A percentile compares a stretch with the other conserved stretches of the same genome.
phyloP scores from a whole-genome alignment of 2,113 vertebrate genomes.

The Bos indicus region DNA sequence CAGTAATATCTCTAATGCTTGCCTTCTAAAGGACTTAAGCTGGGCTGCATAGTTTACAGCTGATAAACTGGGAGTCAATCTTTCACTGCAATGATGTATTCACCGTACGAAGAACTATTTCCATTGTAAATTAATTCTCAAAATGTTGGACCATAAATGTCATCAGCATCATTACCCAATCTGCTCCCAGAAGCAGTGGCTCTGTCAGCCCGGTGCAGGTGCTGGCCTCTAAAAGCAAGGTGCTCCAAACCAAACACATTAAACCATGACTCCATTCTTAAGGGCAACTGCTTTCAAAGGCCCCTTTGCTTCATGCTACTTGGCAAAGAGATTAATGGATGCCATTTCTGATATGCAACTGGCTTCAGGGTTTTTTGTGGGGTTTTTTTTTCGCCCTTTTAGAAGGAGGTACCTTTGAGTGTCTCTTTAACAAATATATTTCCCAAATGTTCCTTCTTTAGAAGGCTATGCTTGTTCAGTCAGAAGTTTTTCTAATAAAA shows the following conservation, averaged over 20 bases:
- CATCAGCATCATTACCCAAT: slow-evolving; percentile 47
- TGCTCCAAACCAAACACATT: slow-evolving; percentile 51
- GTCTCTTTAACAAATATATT: slow-evolving; percentile 42
- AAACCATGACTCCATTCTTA: slow-evolving; percentile 63
- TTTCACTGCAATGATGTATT: slow-evolving; percentile 59
- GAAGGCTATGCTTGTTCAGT: neutral
- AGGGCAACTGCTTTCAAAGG: slow-evolving; percentile 42
- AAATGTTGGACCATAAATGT: slow-evolving; percentile 62
- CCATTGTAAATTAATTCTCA: slow-evolving; percentile 70
- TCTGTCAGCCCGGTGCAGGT: slow-evolving; percentile 51
- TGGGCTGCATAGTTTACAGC: slow-evolving; percentile 49
- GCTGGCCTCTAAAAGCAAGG: slow-evolving; percentile 41
- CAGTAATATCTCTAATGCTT: slow-evolving; percentile 13
- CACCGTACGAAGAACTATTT: slow-evolving; percentile 55
- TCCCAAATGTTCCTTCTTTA: neutral
- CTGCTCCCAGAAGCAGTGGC: slow-evolving; percentile 15
- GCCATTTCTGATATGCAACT: slow-evolving; percentile 41
- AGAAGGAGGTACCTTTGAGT: neutral
- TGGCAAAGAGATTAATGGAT: slow-evolving; percentile 61
- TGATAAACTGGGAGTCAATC: slow-evolving; percentile 51
- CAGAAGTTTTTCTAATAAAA: neutral
- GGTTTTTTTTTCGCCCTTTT: neutral
- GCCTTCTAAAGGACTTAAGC: slow-evolving; percentile 43
- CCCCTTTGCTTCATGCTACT: neutral
- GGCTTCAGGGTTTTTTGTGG: neutral